These are phyloP conservation scores for Mormoops blainvillei DNA, from an alignment of 2,113 vertebrate genomes.

Conservation along the genomic window DNA sequence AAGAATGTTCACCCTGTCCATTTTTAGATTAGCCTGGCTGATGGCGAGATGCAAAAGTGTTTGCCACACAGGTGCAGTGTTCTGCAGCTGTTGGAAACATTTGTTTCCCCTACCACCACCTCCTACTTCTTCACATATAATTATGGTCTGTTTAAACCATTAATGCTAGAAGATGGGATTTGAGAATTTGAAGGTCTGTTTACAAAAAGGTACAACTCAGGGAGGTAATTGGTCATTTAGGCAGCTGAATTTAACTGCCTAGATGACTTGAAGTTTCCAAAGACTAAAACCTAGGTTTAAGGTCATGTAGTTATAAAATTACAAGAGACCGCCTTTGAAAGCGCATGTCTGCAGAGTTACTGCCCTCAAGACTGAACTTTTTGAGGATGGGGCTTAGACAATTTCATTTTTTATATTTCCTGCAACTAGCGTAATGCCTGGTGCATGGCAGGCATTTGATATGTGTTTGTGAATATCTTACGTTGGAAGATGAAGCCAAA, in stretches of 20 bases:
- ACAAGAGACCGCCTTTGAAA: not conserved
- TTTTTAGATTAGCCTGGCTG: conserved; percentile 46
- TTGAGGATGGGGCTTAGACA: not conserved
- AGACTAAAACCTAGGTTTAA: not conserved
- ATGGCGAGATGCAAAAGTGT: conserved; percentile 5
- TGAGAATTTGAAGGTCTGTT: conserved; percentile 13
- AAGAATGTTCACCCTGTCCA: conserved; percentile 41
- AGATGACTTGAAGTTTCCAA: conserved; percentile 17
- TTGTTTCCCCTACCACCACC: not conserved
- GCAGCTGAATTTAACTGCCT: conserved; percentile 26
- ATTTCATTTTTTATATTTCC: not conserved
- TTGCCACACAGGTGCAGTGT: conserved; percentile 45
- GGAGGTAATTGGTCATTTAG: not conserved
- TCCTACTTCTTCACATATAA: not conserved
- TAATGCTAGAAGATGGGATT: conserved; percentile 18
- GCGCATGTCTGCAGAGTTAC: not conserved
- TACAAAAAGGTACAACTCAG: not conserved
- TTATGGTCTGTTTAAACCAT: not conserved
- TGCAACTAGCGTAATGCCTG: not conserved
- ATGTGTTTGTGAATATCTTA: not conserved
- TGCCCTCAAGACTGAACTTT: not conserved
- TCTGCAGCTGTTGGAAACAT: conserved; percentile 60
- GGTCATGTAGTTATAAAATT: not conserved
- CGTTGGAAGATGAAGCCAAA: conserved; percentile 4
- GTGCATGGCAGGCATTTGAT: not conserved